Evolutionary conservation across 2,888 invertebrate genomes (phyloP).

Genomic region (Macropis europaea): DNA sequence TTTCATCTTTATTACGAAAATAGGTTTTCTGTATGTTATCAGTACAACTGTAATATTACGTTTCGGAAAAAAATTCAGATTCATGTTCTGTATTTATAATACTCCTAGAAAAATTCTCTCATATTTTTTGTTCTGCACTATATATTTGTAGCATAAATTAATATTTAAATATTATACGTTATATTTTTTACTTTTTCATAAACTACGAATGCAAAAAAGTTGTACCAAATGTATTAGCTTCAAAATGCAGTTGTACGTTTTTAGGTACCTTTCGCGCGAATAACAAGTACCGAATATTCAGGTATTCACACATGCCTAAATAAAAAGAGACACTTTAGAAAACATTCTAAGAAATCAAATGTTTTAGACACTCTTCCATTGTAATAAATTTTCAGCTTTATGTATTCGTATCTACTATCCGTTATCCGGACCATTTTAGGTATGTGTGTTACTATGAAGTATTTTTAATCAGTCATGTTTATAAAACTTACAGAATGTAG

Average conservation of each 20-base stretch:
- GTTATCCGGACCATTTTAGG: slow-evolving; percentile 24
- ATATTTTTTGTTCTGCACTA: no score
- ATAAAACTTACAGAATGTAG: slow-evolving; percentile 72
- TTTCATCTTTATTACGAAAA: no score
- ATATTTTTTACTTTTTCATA: neutral
- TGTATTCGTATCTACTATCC: neutral
- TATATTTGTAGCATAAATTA: no score
- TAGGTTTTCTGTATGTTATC: no score
- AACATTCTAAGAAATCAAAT: slow-evolving; percentile 7
- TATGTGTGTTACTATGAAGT: slow-evolving; percentile 43
- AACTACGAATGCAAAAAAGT: no score
- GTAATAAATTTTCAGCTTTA: neutral
- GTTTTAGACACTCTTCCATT: neutral
- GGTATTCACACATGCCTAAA: slow-evolving; percentile 47
- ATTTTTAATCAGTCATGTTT: neutral
- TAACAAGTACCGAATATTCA: neutral
- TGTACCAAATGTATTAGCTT: no score
- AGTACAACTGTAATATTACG: neutral
- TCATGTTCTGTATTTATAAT: no score
- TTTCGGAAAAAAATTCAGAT: no score
- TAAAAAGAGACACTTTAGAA: slow-evolving; percentile 8
- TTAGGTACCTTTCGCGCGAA: neutral
- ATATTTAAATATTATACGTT: neutral
- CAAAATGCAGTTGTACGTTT: no score
- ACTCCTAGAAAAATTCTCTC: no score